Evolutionary conservation across 2,113 vertebrate genomes (phyloP), one percentile per base, ranked within the genome.

Genomic region (Genyomyrus donnyi): DNA sequence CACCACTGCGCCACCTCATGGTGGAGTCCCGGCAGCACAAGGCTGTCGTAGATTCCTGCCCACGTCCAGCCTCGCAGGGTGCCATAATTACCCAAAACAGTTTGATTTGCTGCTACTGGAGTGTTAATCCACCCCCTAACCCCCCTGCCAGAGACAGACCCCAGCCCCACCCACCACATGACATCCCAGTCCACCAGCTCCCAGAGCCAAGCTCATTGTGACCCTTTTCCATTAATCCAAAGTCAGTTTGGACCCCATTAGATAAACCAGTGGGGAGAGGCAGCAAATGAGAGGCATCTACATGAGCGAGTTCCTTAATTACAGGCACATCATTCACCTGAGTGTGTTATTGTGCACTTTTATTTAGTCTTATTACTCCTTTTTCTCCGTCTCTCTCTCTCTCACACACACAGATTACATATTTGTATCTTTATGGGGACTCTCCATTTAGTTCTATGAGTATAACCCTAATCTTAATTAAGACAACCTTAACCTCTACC

Each of bases 191-290:
- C 85, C 15, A 35, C 50, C 49, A 74, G 27, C 87, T 83, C 58
- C 35, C 31, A 9, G 42, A 48, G 86, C 87, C 50, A 24, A 74
- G 42, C 77, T 92, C 91, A 93, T 93, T 11, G 35, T 90, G 91
- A 92, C 91, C 92, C 90, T 91, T 80, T 91, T 91, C 93, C 92
- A 93, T 94, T 94, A 95, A 94, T 93, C 93, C 89, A 49, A 88
- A 95, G 91, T 92, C 93, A 92, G 95, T 95, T 95, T 94, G 93
- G 92, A 94, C 92, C 93, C 94, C 93, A 95, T 95, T 95, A 95
- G 91, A 90, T 27, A 27, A 91, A 92, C 92, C 94, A 91, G 94
- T 92, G 90, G 93, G 94, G 93, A 95, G 90, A 92, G 77, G 89
- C 91, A 93, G 92, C 94, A 94, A 95, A 50, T 95, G 94, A 95